These are phyloP conservation scores for Paramuricea clavata DNA, from an alignment of 92 coral and sea anemone species.

Conservation along the genomic window DNA sequence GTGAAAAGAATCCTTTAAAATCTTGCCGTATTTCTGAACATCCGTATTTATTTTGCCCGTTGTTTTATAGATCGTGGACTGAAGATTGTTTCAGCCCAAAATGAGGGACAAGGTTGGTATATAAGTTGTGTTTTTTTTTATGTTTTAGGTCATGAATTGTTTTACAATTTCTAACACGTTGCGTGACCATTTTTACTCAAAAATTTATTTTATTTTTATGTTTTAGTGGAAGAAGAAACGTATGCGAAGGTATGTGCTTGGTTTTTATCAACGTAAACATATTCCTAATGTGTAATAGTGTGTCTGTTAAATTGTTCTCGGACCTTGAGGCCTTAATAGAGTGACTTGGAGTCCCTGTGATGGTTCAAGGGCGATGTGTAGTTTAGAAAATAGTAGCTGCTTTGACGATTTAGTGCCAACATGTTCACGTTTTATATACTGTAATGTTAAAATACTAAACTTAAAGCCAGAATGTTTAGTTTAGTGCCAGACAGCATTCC, in stretches of 20 bases:
- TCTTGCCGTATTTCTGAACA: conserved; percentile 25
- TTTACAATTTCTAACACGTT: conserved; percentile 7
- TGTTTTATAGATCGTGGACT: conserved; percentile 28
- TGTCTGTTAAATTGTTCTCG: no score
- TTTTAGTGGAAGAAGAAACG: conserved; percentile 93
- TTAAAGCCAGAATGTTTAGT: no score
- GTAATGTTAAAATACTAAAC: no score
- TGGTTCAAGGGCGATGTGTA: no score
- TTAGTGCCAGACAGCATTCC: no score
- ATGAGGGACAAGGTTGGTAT: conserved; percentile 47
- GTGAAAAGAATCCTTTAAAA: conserved; percentile 22
- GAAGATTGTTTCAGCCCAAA: conserved; percentile 37
- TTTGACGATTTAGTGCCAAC: no score
- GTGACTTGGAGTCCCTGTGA: no score
- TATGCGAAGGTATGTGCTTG: conserved; percentile 80
- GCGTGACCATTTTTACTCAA: not conserved
- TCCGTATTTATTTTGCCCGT: not conserved
- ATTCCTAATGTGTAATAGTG: no score
- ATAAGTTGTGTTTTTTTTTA: not conserved
- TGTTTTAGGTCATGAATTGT: not conserved
- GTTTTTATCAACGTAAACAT: not conserved
- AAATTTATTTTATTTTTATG: conserved; percentile 13
- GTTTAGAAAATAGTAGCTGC: no score
- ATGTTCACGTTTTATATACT: no score
- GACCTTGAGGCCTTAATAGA: no score